These are phyloP conservation scores for Phorcus lineatus DNA, from an alignment of 2,888 invertebrate genomes.

Conservation along the genomic window DNA sequence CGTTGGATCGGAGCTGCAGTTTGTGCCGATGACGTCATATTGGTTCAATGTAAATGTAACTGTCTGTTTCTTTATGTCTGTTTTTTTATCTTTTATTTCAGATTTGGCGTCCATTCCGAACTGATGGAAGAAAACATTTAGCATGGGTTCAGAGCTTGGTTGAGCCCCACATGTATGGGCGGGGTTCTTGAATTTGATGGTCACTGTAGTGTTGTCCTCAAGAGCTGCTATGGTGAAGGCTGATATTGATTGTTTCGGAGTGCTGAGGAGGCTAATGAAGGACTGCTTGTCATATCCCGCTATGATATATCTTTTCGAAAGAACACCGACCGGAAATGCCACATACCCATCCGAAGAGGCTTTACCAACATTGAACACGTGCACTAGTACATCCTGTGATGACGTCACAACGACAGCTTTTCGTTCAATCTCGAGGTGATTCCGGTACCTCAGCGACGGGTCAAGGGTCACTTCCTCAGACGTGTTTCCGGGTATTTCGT, in stretches of 20 bases:
- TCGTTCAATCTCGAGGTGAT: neutral
- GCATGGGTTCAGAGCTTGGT: neutral
- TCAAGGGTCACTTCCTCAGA: neutral
- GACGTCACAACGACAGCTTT: slow-evolving; percentile 18
- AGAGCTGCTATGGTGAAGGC: neutral
- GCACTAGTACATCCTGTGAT: neutral
- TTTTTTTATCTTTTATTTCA: no score
- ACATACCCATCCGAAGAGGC: neutral
- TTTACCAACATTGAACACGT: slow-evolving; percentile 2
- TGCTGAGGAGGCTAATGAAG: neutral
- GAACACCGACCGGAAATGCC: neutral
- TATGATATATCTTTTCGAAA: neutral
- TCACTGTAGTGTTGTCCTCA: neutral
- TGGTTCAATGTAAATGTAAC: neutral
- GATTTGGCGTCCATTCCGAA: neutral
- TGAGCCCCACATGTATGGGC: neutral
- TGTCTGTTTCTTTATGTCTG: no score
- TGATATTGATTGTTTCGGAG: neutral
- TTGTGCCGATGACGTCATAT: slow-evolving; percentile 1
- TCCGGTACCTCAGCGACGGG: neutral
- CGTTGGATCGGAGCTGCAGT: neutral
- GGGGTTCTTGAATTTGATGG: neutral
- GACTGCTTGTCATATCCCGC: neutral
- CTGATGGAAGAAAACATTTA: neutral
- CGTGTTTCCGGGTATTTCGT: neutral